These are phyloP conservation scores for Pelosia muscerda DNA, from an alignment of 2,888 invertebrate species.

Conservation along the genomic window DNA sequence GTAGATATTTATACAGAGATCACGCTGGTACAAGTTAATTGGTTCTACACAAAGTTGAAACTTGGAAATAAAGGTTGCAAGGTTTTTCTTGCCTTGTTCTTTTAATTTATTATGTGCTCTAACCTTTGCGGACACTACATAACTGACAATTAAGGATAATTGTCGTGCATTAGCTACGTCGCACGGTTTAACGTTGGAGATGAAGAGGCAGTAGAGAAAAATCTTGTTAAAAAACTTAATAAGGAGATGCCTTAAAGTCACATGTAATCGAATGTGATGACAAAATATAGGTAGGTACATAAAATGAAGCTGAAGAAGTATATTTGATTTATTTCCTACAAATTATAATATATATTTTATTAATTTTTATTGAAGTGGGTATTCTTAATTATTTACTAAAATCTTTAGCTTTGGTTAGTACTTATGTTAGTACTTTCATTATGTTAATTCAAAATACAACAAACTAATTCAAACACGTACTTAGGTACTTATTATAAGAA, in stretches of 20 bases:
- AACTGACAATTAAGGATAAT: background rate
- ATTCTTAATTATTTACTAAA: no score
- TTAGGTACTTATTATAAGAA: background rate
- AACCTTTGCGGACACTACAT: background rate
- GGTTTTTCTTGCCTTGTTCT: background rate
- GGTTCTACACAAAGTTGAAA: background rate
- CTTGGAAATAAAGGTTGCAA: background rate
- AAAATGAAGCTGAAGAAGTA: no score
- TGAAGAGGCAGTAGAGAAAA: background rate
- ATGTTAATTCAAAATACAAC: background rate
- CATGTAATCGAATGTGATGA: no score
- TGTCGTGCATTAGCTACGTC: background rate
- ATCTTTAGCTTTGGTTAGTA: no score
- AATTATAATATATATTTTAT: no score
- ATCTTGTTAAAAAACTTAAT: background rate
- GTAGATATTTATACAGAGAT: conserved; percentile 4
- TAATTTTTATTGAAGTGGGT: no score
- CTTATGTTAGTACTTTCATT: no score
- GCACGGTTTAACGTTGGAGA: background rate
- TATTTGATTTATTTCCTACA: no score
- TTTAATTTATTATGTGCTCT: conserved; percentile 3
- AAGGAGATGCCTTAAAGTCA: background rate
- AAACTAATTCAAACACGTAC: background rate
- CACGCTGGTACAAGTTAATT: background rate
- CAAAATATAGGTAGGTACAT: no score